Conservation (phyloP, 2,797 vertebrate species). For the Gymnodraco acuticeps region DNA sequence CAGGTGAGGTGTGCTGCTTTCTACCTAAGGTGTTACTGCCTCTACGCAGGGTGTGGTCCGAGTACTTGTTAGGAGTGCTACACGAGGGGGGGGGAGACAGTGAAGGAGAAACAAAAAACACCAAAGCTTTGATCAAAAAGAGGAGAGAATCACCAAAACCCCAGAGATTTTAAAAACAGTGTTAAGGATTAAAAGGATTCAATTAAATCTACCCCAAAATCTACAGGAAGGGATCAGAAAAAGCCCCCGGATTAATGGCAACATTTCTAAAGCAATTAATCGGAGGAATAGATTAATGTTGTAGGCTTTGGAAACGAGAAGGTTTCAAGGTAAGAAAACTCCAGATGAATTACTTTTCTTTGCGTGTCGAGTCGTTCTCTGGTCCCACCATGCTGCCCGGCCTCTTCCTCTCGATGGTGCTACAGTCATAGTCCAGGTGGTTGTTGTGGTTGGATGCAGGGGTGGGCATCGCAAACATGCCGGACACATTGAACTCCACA, state of each 20-base stretch:
- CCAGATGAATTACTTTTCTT: slow-evolving; percentile 87
- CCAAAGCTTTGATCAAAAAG: slow-evolving; percentile 67
- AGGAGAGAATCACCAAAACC: slow-evolving; percentile 56
- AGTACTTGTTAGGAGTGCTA: slow-evolving; percentile 96
- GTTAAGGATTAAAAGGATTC: slow-evolving; percentile 16
- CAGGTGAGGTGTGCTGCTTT: slow-evolving; percentile 97
- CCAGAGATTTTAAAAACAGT: slow-evolving; percentile 43
- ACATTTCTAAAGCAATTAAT: slow-evolving; percentile 17
- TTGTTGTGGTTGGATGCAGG: slow-evolving; percentile 91
- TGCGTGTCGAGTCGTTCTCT: slow-evolving; percentile 90
- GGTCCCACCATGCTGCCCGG: slow-evolving; percentile 92
- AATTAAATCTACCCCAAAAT: slow-evolving; percentile 1
- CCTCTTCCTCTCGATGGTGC: slow-evolving; percentile 93
- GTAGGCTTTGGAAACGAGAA: not conserved
- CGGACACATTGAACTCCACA: slow-evolving; percentile 97
- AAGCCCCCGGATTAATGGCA: slow-evolving; percentile 32
- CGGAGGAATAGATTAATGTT: not conserved
- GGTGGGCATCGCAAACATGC: slow-evolving; percentile 91
- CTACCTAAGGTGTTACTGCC: slow-evolving; percentile 94
- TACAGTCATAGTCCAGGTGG: slow-evolving; percentile 87
- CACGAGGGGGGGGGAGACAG: slow-evolving; percentile 69
- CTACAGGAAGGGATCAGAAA: slow-evolving; percentile 20
- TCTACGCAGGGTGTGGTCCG: slow-evolving; percentile 93
- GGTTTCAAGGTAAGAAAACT: not conserved
- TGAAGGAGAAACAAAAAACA: slow-evolving; percentile 47